These are phyloP conservation scores for Pterocles orientalis DNA, from an alignment of 2,113 vertebrate genomes.

Conservation along the genomic window DNA sequence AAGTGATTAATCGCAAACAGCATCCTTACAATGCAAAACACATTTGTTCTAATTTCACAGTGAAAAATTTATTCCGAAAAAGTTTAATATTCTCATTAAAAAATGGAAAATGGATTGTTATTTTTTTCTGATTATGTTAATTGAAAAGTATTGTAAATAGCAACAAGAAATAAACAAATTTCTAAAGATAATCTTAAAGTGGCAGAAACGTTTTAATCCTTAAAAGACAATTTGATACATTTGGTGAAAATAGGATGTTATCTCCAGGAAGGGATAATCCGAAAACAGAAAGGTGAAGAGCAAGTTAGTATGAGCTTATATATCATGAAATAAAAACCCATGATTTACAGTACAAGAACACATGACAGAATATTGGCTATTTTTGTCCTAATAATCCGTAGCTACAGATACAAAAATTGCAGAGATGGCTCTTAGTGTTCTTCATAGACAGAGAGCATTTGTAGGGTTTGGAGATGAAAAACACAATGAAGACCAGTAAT, in stretches of 20 bases:
- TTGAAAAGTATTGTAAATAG: constrained; percentile 60
- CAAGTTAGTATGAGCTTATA: not conserved
- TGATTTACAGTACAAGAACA: not conserved
- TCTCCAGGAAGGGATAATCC: constrained; percentile 1
- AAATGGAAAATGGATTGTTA: constrained; percentile 43
- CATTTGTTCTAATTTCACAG: not conserved
- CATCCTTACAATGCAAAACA: not conserved
- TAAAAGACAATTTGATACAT: constrained; percentile 60
- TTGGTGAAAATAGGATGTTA: constrained; percentile 39
- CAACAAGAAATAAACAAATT: constrained; percentile 58
- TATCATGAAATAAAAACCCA: not conserved
- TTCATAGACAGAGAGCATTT: not conserved
- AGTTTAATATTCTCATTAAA: not conserved
- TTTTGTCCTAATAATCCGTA: not conserved
- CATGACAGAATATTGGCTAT: not conserved
- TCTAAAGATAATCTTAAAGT: constrained; percentile 57
- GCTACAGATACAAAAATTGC: not conserved
- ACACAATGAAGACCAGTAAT: not conserved
- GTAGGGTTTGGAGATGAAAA: not conserved
- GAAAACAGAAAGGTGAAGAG: not conserved
- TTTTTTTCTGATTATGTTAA: constrained; percentile 65
- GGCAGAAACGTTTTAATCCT: constrained; percentile 46
- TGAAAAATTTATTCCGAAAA: not conserved
- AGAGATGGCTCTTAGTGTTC: not conserved
- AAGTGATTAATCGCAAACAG: not conserved